A percentile compares a stretch with the other conserved stretches of the same genome.
Evolutionary conservation across 1,140 invertebrate species (phyloP).

Genomic region (Temnothorax longispinosus): DNA sequence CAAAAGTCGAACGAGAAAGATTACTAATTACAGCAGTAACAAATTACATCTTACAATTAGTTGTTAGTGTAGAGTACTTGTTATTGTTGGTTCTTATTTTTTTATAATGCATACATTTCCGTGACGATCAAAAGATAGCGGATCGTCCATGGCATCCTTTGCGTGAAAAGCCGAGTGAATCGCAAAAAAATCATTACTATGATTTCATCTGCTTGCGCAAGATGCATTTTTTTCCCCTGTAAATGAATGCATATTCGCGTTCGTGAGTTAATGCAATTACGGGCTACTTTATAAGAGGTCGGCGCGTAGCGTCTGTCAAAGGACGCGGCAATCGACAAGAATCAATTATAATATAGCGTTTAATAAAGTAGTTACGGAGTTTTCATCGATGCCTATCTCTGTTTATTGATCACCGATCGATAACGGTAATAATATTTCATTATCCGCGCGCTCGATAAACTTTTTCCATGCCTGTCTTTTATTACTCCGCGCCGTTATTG

Average conservation of each 20-base stretch:
- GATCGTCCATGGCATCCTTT: neutral
- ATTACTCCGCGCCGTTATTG: neutral
- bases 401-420: slow-evolving; percentile 66
- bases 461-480: slow-evolving; percentile 5
- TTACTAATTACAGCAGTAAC: neutral
- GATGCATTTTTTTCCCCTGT: neutral
- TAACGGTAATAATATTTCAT: slow-evolving; percentile 57
- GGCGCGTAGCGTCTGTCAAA: slow-evolving; percentile 51
- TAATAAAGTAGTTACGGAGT: slow-evolving; percentile 66
- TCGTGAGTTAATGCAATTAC: slow-evolving; percentile 61
- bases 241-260: neutral
- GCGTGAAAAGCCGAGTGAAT: slow-evolving; percentile 3
- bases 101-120: neutral
- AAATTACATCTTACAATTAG: neutral
- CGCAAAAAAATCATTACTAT: slow-evolving; percentile 41
- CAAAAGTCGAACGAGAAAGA: neutral
- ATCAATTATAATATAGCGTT: slow-evolving; percentile 64
- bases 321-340: slow-evolving; percentile 46
- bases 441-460: slow-evolving; percentile 47
- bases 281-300: slow-evolving; percentile 58
- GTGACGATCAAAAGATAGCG: neutral
- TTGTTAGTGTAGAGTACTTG: neutral
- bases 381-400: slow-evolving; percentile 40
- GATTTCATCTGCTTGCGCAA: slow-evolving; percentile 68
- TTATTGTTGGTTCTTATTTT: neutral